Base-by-base conservation (phyloP, 2,113 vertebrate species). In the Vidua macroura region DNA sequence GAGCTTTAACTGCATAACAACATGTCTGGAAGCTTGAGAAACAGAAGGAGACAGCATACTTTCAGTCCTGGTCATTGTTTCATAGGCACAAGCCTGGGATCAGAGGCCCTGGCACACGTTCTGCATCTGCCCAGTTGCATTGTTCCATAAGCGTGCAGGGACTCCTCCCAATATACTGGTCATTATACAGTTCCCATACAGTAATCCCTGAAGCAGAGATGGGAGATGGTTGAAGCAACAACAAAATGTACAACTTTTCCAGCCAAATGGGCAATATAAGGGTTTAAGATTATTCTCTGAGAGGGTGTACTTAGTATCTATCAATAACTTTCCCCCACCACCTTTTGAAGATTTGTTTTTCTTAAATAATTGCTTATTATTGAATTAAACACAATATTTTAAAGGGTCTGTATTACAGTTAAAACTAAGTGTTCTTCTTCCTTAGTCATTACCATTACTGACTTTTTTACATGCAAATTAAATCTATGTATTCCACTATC, bases 121-220 rank as follows among this genome's bases (percentile, higher is more conserved):
- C 69, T 96, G 56, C 56, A 60, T 55, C 81, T 83, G 75, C 58
- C 75, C 49, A 15, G 8, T 4, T 56, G 30, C 55, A 73, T 6
- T 3, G 1, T 6, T 87, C 49, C 24, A 4, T 6, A 15, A 73
- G 62, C 0, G 0, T 52, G 41, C 43, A 69, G 1, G 48, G 60
- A 84, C 28, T 68, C 24, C 37, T 75, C 69, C 48, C 31, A 51
- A 31, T 7, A 62, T 74, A 48, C 27, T 52, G 41, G 43, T 86
- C 4, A 0, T 41, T 66, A 44, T 1, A 64, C 10, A 78, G 30
- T 19, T 48, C 39, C 28, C 4, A 0, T 19, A 75, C 30, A 78
- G n/a, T 41, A 79, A 87, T 13, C 22, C 55, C 63, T 74, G 39
- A 4, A 66, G 63, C 12, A 80, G 56, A 88, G 48, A 37, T 9